phyloP scores from a whole-genome alignment of 2,888 invertebrate genomes.

The Metacarcinus magister region DNA sequence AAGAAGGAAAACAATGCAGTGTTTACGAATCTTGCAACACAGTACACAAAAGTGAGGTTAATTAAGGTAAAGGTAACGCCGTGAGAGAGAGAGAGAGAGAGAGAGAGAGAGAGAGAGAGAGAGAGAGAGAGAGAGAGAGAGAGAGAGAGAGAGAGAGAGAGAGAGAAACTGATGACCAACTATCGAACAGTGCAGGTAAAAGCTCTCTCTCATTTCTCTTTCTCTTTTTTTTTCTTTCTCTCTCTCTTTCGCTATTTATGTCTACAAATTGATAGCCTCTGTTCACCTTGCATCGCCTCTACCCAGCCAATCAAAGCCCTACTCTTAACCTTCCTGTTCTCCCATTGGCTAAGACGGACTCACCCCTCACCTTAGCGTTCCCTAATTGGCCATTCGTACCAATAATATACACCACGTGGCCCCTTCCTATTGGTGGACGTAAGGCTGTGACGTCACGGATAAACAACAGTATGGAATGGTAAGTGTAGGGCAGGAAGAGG shows the following conservation, averaged over 20 bases:
- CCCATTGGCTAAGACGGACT: neutral
- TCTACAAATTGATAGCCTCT: neutral
- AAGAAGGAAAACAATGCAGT: too few relatives aligned
- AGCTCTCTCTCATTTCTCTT: neutral
- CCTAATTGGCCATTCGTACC: neutral
- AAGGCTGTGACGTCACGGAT: neutral
- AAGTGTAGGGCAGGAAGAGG: neutral
- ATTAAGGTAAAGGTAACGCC: too few relatives aligned
- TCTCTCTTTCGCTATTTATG: neutral
- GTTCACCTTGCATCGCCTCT: neutral
- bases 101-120: constrained; percentile 7
- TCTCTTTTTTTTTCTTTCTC: neutral
- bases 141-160: constrained; percentile 17
- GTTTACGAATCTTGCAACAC: too few relatives aligned
- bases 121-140: too few relatives aligned
- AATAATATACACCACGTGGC: neutral
- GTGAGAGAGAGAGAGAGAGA: neutral
- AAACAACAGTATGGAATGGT: neutral
- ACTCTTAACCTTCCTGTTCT: neutral
- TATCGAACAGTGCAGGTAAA: neutral
- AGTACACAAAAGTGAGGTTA: too few relatives aligned
- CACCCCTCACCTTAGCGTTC: neutral
- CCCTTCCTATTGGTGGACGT: neutral
- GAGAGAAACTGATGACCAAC: neutral
- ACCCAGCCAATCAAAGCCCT: neutral